A percentile compares a stretch with the other conserved stretches of the same genome.
Conservation (phyloP, 2,797 vertebrate species). For the Microtus obscurus region DNA sequence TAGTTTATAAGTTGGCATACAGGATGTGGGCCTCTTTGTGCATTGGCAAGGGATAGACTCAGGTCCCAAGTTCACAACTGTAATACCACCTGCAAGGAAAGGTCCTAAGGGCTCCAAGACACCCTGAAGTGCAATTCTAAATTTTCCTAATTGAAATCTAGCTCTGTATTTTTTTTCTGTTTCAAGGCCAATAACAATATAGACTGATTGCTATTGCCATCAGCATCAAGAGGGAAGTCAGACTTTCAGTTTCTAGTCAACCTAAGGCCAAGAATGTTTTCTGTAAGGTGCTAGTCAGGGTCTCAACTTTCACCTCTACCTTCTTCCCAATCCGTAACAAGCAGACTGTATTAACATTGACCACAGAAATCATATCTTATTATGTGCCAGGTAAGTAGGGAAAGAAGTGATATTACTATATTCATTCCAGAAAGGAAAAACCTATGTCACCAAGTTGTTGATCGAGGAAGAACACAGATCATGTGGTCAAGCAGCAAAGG, state of each 20-base stretch:
- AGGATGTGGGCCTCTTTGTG: neutral
- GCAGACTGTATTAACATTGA: neutral
- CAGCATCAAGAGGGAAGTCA: neutral
- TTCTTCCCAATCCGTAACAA: neutral
- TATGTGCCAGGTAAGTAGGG: fast-evolving
- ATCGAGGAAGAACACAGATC: neutral
- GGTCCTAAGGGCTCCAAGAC: neutral
- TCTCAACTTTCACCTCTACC: neutral
- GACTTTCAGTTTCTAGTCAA: neutral
- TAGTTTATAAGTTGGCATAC: neutral
- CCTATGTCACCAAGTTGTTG: neutral
- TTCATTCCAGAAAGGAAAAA: neutral
- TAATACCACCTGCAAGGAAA: neutral
- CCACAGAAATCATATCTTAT: neutral
- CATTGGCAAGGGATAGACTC: neutral
- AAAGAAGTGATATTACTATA: neutral
- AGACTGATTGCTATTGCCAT: neutral
- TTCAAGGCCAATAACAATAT: neutral
- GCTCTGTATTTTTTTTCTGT: conserved; percentile 11
- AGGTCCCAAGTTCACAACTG: neutral
- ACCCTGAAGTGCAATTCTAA: neutral
- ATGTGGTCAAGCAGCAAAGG: neutral
- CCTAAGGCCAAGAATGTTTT: neutral
- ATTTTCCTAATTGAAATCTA: neutral
- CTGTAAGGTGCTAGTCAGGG: neutral